Evolutionary conservation across 2,888 invertebrate species (phyloP), one percentile per base, ranked within the genome.

Genomic region (Drosophila neoperkinsi): DNA sequence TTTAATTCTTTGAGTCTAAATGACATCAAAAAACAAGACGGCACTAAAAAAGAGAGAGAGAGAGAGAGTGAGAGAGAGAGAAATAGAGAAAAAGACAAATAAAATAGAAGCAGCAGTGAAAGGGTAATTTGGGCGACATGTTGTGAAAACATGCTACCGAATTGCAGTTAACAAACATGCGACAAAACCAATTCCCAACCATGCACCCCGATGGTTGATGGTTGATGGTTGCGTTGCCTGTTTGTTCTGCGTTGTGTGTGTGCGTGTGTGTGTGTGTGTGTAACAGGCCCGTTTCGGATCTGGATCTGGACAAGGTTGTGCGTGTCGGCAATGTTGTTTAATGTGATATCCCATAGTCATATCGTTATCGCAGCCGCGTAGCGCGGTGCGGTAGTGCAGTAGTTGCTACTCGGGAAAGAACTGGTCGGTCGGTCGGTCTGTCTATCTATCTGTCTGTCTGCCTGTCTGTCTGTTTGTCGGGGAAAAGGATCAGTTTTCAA

Each of bases 141-240:
- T 92, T 91, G 91, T 91, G 91, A 92, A 91, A 92, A 92, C 92
- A 91, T 90, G 91, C 91, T 92, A 92, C 92, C 80, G 92, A 83
- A 91, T 92, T 90, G 78, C 72, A 76, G 77, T 90, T 88, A 76
- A 86, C 83, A 79, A 86, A 74, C 79, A 82, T 80, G 82, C 86
- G 81, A 77, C 75, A 85, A 56, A 70, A 50, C 71, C 31, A 51
- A 34, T n/a, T 31, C 41, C n/a, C 6, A 41, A 36, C 21, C n/a
- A 28, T 43, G 59, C 34, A 16, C 30, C 46, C 43, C n/a, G 38
- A 50, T 43, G 43, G 36, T 55, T 43, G 52, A 38, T 43, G 43
- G 36, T 50, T 50, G 53, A 50, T 43, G 43, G 49, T 50, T 50
- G 53, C 18, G 46, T 11, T 51, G 31, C 43, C 52, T 33, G 18